A percentile compares a stretch with the other conserved stretches of the same genome.
Conservation (phyloP, 2,113 vertebrate genomes). For the Pelvicachromis taeniatus region DNA sequence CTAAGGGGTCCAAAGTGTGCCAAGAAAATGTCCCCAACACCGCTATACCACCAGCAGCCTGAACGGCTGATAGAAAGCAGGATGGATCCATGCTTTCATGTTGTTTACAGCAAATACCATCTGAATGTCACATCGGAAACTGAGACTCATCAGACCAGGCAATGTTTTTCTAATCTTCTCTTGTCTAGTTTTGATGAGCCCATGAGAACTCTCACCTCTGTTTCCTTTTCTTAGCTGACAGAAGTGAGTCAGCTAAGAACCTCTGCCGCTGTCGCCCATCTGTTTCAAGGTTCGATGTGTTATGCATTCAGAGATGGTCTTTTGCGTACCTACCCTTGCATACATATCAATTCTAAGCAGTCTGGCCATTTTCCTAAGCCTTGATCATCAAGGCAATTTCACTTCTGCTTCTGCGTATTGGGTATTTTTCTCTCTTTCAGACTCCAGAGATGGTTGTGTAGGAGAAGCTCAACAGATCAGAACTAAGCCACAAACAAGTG, state of each 20-base stretch:
- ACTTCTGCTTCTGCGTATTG: neutral
- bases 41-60: neutral
- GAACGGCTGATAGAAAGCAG: neutral
- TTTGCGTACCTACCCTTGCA: neutral
- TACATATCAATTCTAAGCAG: neutral
- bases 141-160: neutral
- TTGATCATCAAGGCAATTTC: neutral
- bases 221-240: neutral
- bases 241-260: neutral
- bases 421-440: neutral
- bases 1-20: neutral
- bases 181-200: neutral
- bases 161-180: neutral
- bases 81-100: neutral
- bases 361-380: neutral
- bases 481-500: neutral
- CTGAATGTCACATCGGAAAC: neutral
- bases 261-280: neutral
- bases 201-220: neutral
- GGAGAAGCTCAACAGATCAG: neutral
- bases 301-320: neutral
- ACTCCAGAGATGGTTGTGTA: neutral
- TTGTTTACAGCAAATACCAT: neutral
- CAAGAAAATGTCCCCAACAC: neutral
- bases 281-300: neutral